phyloP scores from a whole-genome alignment of 2,113 vertebrate genomes.

The Paradoxurus hermaphroditus region DNA sequence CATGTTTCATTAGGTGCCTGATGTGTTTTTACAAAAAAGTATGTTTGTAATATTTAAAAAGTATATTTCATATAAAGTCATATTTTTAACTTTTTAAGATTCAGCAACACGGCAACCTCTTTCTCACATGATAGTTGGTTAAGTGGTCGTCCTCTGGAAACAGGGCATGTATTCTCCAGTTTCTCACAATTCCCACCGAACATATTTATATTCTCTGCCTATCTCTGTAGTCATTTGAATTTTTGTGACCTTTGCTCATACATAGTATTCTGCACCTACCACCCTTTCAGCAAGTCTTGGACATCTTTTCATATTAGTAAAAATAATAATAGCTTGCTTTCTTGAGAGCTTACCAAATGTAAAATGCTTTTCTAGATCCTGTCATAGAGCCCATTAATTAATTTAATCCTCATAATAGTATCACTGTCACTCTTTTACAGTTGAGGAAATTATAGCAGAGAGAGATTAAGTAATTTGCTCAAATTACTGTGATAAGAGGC shows the following conservation, averaged over 20 bases:
- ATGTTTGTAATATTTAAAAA: constrained; percentile 3
- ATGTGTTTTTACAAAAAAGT: neutral
- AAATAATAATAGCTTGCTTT: constrained; percentile 21
- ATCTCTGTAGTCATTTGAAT: neutral
- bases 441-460: neutral
- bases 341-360: neutral
- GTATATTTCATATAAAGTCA: neutral
- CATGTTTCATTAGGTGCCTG: neutral
- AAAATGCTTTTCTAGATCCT: neutral
- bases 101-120: neutral
- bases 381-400: neutral
- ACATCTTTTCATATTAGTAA: constrained; percentile 37
- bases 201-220: neutral
- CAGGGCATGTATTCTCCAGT: neutral
- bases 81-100: constrained; percentile 22
- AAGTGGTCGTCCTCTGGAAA: neutral
- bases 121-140: neutral
- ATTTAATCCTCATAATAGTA: neutral
- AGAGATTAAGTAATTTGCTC: constrained; percentile 37
- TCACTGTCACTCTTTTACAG: neutral
- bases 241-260: neutral
- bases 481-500: neutral
- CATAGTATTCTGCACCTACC: neutral
- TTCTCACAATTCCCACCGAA: neutral
- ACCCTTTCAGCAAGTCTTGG: neutral